Evolutionary conservation across 1,140 invertebrate genomes (phyloP).

Genomic region (Plodia interpunctella): DNA sequence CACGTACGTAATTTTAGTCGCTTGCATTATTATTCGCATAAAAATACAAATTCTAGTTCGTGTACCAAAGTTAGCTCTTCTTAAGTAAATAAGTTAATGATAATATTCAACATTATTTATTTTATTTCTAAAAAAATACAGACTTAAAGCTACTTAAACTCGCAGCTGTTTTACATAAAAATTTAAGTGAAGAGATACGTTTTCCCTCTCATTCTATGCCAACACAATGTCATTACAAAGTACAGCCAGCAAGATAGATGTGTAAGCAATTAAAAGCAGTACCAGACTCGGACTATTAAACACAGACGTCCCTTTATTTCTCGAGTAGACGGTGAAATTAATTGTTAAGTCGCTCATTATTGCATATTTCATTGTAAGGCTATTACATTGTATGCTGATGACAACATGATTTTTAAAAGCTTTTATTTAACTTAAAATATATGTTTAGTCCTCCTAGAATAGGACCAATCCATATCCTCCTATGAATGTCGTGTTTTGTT

Average conservation of each 20-base stretch:
- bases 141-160: no score
- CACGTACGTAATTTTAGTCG: no score
- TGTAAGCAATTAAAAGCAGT: constrained; percentile 7
- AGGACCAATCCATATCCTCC: no score
- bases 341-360: constrained; percentile 6
- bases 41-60: no score
- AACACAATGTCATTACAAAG: constrained; percentile 1
- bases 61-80: no score
- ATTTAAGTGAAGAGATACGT: neutral
- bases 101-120: no score
- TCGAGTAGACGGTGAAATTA: neutral
- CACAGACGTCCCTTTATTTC: constrained; percentile 6
- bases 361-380: constrained; percentile 7
- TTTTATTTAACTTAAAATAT: neutral
- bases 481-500: no score
- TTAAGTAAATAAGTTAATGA: no score
- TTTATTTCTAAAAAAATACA: no score
- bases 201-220: neutral
- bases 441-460: no score
- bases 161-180: no score
- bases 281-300: neutral
- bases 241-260: constrained; percentile 3
- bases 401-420: neutral
- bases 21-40: no score
- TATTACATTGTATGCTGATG: neutral